phyloP scores from a whole-genome alignment of 2,797 vertebrate species.

The Amphiprion clarkii region DNA sequence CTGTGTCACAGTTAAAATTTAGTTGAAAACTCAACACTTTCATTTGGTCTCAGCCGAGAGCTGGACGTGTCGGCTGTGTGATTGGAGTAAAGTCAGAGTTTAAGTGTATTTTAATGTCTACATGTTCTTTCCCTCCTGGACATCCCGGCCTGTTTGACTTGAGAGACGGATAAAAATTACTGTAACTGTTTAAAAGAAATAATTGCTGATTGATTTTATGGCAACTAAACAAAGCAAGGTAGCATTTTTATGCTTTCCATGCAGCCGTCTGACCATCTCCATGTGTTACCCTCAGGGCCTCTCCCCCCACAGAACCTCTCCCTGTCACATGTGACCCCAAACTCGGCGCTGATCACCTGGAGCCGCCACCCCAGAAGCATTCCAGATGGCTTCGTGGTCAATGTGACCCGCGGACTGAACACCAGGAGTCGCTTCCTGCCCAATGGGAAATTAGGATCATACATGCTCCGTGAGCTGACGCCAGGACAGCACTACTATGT shows the following conservation, averaged over 20 bases:
- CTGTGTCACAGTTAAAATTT: no score
- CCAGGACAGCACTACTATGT: slow-evolving; percentile 91
- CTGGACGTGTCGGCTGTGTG: no score
- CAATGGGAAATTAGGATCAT: slow-evolving; percentile 87
- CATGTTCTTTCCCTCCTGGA: no score
- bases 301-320: slow-evolving; percentile 94
- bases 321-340: slow-evolving; percentile 87
- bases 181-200: no score
- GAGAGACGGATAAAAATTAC: no score
- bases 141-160: no score
- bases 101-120: no score
- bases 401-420: slow-evolving; percentile 91
- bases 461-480: slow-evolving; percentile 90
- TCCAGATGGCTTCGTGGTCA: slow-evolving; percentile 94
- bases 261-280: slow-evolving; percentile 28
- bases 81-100: no score
- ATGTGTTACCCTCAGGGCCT: slow-evolving; percentile 85
- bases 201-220: background rate
- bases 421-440: slow-evolving; percentile 95
- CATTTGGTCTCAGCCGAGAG: no score
- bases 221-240: slow-evolving; percentile 3
- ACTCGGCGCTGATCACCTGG: slow-evolving; percentile 91
- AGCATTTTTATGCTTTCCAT: background rate
- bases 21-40: no score
- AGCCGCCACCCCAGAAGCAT: slow-evolving; percentile 78